A percentile compares a stretch with the other conserved stretches of the same genome.
Conservation (phyloP, 2,113 vertebrate species). For the Pseudopodoces humilis region DNA sequence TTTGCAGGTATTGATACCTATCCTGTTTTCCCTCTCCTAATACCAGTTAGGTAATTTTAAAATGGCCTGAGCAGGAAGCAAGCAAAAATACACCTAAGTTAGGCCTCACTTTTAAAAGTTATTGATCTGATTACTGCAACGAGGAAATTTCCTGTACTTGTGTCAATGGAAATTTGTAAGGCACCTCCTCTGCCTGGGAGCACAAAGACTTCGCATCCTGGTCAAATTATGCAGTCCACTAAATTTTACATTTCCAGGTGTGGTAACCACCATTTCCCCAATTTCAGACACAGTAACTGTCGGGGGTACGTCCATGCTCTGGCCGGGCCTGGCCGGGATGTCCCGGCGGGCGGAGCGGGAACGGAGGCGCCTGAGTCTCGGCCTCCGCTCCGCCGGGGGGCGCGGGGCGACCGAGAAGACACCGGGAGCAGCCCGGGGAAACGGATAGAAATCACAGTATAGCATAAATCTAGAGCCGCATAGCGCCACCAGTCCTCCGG, state of each 20-base stretch:
- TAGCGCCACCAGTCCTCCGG: background rate
- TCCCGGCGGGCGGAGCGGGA: background rate
- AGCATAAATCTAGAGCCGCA: background rate
- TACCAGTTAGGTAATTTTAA: background rate
- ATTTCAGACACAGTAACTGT: fast-evolving
- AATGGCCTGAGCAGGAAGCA: background rate
- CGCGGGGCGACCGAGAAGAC: background rate
- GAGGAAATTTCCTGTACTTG: fast-evolving
- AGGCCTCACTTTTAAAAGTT: background rate
- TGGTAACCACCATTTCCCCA: background rate
- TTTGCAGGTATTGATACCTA: background rate
- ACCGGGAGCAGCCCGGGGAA: background rate
- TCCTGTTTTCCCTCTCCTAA: background rate
- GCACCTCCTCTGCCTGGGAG: background rate
- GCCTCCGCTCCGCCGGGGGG: background rate
- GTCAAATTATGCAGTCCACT: background rate
- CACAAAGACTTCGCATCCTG: no score
- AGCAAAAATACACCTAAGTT: background rate
- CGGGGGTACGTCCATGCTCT: no score
- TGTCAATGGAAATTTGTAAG: fast-evolving
- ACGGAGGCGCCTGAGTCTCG: fast-evolving
- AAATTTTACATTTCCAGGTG: background rate
- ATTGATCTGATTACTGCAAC: background rate
- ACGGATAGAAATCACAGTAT: fast-evolving
- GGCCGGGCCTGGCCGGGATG: background rate